These are phyloP conservation scores for Epizoanthus fatuus DNA, from an alignment of 92 coral and sea anemone species.

Conservation along the genomic window DNA sequence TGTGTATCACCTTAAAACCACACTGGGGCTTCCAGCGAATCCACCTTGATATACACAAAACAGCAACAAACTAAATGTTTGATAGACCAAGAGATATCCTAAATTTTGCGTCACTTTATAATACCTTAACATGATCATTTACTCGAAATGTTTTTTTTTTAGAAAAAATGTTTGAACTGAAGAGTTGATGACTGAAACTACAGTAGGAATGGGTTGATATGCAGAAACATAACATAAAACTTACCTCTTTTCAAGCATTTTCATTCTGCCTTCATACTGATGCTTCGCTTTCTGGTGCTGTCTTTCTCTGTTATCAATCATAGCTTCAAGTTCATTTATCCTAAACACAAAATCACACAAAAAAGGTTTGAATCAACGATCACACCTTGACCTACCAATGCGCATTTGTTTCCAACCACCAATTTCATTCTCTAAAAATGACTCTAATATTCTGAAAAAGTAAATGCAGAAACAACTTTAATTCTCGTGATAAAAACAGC, in stretches of 20 bases:
- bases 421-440: conserved; percentile 18
- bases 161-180: too few relatives aligned
- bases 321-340: conserved; percentile 71
- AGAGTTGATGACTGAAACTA: background rate
- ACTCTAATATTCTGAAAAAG: conserved; percentile 20
- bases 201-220: background rate
- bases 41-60: too few relatives aligned
- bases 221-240: background rate
- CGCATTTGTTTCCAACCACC: background rate
- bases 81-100: too few relatives aligned
- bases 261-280: conserved; percentile 69
- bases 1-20: too few relatives aligned
- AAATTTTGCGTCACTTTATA: too few relatives aligned
- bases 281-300: conserved; percentile 59
- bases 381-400: background rate
- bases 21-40: too few relatives aligned
- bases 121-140: too few relatives aligned
- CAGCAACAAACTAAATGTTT: too few relatives aligned
- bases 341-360: conserved; percentile 39
- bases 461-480: background rate
- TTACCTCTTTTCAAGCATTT: conserved; percentile 78
- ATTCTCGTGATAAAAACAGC: background rate
- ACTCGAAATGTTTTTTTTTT: too few relatives aligned
- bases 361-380: too few relatives aligned
- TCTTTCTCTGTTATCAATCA: conserved; percentile 69